Evolutionary conservation across 2,797 vertebrate genomes (phyloP), one percentile per base, ranked within the genome.

Genomic region (Poecile montanus): DNA sequence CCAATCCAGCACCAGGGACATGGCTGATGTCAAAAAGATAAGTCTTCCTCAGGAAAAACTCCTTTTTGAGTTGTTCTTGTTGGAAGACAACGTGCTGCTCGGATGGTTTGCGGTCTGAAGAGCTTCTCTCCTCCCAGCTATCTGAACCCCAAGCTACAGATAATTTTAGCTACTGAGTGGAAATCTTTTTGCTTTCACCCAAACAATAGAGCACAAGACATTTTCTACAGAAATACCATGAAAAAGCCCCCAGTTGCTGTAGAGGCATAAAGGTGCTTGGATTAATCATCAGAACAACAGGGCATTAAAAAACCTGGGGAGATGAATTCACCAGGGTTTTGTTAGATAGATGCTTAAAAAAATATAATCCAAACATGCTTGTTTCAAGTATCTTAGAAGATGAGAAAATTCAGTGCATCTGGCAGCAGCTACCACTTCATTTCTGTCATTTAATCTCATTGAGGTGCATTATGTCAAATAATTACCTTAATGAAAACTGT

Each of bases 401-500:
- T 79, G 62, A 73, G 79, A 91, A 86, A 94, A 76, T 54, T 85
- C 1, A 1, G 61, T 70, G 68, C 61, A 89, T 85, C 65, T 89
- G 63, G 72, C 71, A 93, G 91, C 75, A 94, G 67, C 63, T 77
- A 63, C 50, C 74, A 82, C 53, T 87, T 93, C 53, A 91, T 65
- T 89, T 77, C 61, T 87, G 75, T 73, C 74, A 88, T 77, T 88
- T 93, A 85, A 83, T 94, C 75, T 88, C 81, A 62, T 77, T 81
- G 84, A 92, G 13, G 47, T 72, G 48, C 89, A 92, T 94, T 94
- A 85, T 93, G 61, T 62, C 78, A 89, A 95, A 80, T 79, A 94
- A 94, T 94, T 82, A n/a, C 36, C 75, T 77, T 87, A 80, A 93
- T 80, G 68, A 93, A 82, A 71, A 51, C 77, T 73, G 53, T 80